A percentile compares a stretch with the other conserved stretches of the same genome.
These are phyloP conservation scores for Cynocephalus volans DNA, from an alignment of 2,113 vertebrate genomes.

Conservation along the genomic window DNA sequence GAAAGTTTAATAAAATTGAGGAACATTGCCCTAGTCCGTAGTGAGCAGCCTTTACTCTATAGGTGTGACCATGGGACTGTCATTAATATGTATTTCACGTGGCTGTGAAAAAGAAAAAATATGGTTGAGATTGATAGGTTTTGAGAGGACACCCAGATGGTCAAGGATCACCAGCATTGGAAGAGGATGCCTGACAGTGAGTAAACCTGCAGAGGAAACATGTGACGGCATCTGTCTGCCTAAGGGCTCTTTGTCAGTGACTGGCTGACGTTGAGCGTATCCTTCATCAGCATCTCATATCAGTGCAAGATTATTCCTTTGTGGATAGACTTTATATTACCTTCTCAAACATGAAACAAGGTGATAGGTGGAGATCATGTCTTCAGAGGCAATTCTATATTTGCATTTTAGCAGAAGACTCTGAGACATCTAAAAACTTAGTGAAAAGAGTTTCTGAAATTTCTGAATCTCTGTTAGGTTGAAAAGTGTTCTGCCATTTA, in stretches of 20 bases:
- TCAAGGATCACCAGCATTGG: neutral
- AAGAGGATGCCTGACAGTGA: neutral
- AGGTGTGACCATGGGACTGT: neutral
- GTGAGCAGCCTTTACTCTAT: neutral
- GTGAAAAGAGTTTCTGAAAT: conserved; percentile 20
- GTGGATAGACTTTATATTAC: neutral
- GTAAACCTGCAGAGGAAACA: neutral
- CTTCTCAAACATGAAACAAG: conserved; percentile 44
- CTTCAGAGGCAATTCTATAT: conserved; percentile 22
- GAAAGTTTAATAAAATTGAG: neutral
- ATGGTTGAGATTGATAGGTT: neutral
- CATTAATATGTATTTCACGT: neutral
- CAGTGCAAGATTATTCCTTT: neutral
- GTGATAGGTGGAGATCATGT: neutral
- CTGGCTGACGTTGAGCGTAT: neutral
- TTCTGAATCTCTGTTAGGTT: neutral
- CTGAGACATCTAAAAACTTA: neutral
- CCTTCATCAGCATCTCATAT: neutral
- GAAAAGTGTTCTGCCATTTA: neutral
- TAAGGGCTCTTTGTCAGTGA: neutral
- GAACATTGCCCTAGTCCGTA: neutral
- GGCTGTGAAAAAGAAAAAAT: neutral
- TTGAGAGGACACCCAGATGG: neutral
- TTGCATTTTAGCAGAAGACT: conserved; percentile 55
- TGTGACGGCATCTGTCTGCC: neutral